These are phyloP conservation scores for Chalcis sispes DNA, from an alignment of 2,888 invertebrate genomes.

Conservation along the genomic window DNA sequence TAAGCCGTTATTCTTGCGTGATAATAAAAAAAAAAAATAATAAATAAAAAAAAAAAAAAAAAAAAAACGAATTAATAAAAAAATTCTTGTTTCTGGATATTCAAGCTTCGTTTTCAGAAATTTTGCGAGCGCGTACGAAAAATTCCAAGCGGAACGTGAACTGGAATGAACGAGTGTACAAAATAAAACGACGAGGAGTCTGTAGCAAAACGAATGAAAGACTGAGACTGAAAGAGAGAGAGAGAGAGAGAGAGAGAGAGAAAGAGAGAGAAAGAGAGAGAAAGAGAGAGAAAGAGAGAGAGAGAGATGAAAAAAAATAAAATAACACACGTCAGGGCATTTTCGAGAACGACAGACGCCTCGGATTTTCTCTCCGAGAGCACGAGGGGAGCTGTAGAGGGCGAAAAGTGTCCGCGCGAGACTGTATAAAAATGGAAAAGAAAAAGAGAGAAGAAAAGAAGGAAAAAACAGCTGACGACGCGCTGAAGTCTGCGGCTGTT, in stretches of 20 bases:
- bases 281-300: too few relatives aligned
- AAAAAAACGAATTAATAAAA: too few relatives aligned
- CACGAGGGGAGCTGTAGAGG: too few relatives aligned
- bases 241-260: too few relatives aligned
- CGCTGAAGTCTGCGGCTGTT: slow-evolving; percentile 7
- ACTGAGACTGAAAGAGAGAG: slow-evolving; percentile 22
- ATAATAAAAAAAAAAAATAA: too few relatives aligned
- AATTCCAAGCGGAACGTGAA: too few relatives aligned
- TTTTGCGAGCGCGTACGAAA: too few relatives aligned
- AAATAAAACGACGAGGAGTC: too few relatives aligned
- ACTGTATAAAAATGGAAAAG: not conserved
- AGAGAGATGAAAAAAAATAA: not conserved
- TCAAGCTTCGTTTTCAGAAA: slow-evolving; percentile 1
- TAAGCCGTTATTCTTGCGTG: not conserved
- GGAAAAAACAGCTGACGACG: not conserved
- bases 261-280: too few relatives aligned
- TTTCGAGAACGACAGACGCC: not conserved
- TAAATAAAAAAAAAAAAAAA: too few relatives aligned
- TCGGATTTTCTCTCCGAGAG: not conserved
- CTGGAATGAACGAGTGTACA: slow-evolving; percentile 38
- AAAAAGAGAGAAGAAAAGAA: slow-evolving; percentile 4
- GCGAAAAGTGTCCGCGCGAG: slow-evolving; percentile 2
- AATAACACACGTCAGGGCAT: not conserved
- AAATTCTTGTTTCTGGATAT: slow-evolving; percentile 1
- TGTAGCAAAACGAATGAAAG: too few relatives aligned